These are phyloP conservation scores for Aphodius sticticus DNA, from an alignment of 2,888 invertebrate species.

Conservation along the genomic window DNA sequence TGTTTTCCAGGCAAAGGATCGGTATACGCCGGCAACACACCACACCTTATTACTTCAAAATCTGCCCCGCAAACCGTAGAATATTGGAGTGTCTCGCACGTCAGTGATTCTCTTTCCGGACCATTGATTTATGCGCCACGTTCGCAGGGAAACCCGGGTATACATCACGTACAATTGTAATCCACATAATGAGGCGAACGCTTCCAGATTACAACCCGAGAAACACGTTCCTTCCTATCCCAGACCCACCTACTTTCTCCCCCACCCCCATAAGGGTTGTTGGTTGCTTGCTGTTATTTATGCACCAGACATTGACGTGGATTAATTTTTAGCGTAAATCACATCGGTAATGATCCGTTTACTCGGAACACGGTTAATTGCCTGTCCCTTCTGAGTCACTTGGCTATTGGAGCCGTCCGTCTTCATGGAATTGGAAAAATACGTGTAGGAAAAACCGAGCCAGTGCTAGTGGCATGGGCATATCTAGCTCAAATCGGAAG, in stretches of 20 bases:
- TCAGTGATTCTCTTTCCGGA: background rate
- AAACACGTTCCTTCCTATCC: background rate
- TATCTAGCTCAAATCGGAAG: too few relatives aligned
- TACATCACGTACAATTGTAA: constrained; percentile 4
- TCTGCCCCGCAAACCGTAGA: background rate
- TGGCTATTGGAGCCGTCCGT: background rate
- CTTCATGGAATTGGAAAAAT: background rate
- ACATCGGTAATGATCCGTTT: background rate
- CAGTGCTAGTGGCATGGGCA: too few relatives aligned
- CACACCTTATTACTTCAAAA: background rate
- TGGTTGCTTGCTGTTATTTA: background rate
- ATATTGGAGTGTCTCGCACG: background rate
- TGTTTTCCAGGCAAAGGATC: background rate
- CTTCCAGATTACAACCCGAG: background rate
- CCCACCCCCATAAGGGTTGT: background rate
- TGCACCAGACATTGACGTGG: background rate
- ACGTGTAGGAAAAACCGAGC: background rate
- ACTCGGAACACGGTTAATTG: background rate
- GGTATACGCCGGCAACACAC: background rate
- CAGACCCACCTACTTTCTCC: background rate
- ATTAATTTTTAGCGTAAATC: background rate
- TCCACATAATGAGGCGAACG: background rate
- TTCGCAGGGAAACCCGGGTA: constrained; percentile 4
- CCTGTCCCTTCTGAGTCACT: background rate
- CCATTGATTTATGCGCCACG: background rate